Conservation (phyloP, 2,797 vertebrate species). For the Melopsittacus undulatus region DNA sequence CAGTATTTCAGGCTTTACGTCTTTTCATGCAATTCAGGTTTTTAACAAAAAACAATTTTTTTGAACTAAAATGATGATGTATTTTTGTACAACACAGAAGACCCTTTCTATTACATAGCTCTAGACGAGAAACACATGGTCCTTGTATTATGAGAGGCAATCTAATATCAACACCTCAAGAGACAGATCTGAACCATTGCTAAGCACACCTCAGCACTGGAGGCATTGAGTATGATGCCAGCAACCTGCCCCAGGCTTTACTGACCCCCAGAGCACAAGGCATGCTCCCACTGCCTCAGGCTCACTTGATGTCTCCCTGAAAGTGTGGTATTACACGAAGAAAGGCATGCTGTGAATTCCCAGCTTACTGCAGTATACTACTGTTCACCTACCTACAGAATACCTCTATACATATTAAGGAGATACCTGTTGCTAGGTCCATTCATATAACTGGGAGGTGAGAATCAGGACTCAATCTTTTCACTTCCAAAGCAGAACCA, state of each 20-base stretch:
- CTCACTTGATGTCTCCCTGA: background rate
- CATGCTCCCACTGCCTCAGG: rapidly evolving
- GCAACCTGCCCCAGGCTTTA: background rate
- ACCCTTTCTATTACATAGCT: background rate
- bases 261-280: background rate
- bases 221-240: background rate
- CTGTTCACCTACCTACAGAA: rapidly evolving
- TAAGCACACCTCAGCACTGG: rapidly evolving
- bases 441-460: background rate
- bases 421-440: background rate
- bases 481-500: background rate
- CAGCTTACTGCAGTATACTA: background rate
- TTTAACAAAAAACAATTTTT: background rate
- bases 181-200: background rate
- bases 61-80: background rate
- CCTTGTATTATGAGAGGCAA: rapidly evolving
- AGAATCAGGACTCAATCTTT: background rate
- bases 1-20: background rate
- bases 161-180: background rate
- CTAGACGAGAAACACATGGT: background rate
- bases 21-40: background rate
- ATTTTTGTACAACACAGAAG: background rate
- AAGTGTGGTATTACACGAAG: background rate
- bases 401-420: background rate
- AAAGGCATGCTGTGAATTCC: background rate